Evolutionary conservation across 2,797 vertebrate species (phyloP).

Genomic region (Sebastes minor): DNA sequence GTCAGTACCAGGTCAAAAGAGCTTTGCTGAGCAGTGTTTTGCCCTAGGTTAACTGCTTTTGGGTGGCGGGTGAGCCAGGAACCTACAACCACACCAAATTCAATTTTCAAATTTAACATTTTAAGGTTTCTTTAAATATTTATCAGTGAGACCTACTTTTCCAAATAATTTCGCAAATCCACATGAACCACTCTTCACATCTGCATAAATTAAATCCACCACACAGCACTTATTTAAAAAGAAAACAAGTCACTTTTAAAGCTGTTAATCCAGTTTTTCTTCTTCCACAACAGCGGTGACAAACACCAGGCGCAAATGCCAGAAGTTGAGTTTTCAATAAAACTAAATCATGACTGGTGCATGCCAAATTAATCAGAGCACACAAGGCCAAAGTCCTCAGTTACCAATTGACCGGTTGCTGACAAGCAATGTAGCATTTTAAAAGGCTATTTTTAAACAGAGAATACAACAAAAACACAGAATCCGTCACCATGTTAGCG

Average conservation of each 20-base stretch:
- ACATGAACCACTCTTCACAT: no score
- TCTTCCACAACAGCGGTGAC: not conserved
- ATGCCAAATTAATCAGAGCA: not conserved
- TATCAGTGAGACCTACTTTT: not conserved
- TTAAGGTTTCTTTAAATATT: not conserved
- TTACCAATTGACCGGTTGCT: not conserved
- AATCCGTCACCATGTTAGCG: not conserved
- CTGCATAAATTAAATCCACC: not conserved
- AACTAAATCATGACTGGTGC: not conserved
- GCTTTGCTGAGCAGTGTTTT: not conserved
- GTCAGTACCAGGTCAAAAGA: slow-evolving; percentile 53
- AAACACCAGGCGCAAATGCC: not conserved
- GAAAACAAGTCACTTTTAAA: not conserved
- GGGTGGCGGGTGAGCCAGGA: not conserved
- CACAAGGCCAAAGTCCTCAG: not conserved
- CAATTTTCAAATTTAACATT: not conserved
- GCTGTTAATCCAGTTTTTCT: not conserved
- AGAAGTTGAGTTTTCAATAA: not conserved
- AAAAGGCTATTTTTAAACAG: no score
- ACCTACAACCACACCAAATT: not conserved
- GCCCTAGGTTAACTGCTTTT: rapidly evolving
- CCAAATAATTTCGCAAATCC: no score
- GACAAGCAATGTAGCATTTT: not conserved
- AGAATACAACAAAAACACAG: not conserved
- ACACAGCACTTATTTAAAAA: not conserved